Conservation (phyloP, 1,140 invertebrate genomes). For the Zaprionus nigranus region DNA sequence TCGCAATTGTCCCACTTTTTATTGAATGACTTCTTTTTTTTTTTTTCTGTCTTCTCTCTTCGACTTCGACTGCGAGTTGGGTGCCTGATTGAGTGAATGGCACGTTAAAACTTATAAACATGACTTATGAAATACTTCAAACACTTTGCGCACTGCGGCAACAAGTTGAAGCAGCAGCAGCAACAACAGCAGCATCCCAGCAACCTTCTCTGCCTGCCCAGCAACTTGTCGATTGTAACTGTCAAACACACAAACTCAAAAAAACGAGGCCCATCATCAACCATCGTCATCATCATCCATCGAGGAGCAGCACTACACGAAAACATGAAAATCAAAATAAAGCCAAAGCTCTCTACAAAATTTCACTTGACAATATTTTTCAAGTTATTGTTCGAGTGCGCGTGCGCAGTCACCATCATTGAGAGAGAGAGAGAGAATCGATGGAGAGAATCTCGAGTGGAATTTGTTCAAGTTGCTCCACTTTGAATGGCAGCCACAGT, state of each 20-base stretch:
- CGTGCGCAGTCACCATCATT: slow-evolving; percentile 73
- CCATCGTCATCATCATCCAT: not conserved
- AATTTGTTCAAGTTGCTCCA: slow-evolving; percentile 72
- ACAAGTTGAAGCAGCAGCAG: slow-evolving; percentile 53
- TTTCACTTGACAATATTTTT: slow-evolving; percentile 83
- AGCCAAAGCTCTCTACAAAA: slow-evolving; percentile 42
- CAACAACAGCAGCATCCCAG: slow-evolving; percentile 16
- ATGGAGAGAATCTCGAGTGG: slow-evolving; percentile 64
- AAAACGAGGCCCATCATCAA: slow-evolving; percentile 33
- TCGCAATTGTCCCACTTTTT: slow-evolving; percentile 81
- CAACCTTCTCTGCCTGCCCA: slow-evolving; percentile 19
- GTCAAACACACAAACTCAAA: slow-evolving; percentile 62
- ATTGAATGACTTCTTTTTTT: slow-evolving; percentile 77
- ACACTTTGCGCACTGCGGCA: slow-evolving; percentile 31
- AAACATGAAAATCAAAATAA: slow-evolving; percentile 38
- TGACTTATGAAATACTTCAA: slow-evolving; percentile 81
- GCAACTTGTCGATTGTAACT: slow-evolving; percentile 67
- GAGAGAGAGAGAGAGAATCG: not conserved
- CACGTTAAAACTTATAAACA: slow-evolving; percentile 81
- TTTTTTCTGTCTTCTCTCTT: slow-evolving; percentile 4
- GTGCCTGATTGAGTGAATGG: slow-evolving; percentile 79
- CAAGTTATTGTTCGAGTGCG: slow-evolving; percentile 28
- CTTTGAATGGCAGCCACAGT: slow-evolving; percentile 46
- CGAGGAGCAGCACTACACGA: slow-evolving; percentile 10
- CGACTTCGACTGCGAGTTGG: slow-evolving; percentile 15